Conservation (phyloP, 2,797 vertebrate genomes). For the Coendou prehensilis region DNA sequence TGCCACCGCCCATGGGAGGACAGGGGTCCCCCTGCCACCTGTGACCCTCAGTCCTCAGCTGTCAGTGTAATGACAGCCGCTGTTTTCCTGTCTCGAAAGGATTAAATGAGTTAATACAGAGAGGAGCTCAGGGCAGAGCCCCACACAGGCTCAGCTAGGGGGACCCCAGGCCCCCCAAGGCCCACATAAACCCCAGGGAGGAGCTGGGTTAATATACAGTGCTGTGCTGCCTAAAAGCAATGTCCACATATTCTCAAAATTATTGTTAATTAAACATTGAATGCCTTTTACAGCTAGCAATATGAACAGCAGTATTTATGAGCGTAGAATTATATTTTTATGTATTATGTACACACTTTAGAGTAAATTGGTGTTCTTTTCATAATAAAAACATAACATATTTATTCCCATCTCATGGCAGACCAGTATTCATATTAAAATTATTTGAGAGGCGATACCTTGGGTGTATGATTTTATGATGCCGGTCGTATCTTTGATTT, state of each 20-base stretch:
- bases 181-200: rapidly evolving
- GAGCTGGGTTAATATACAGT: rapidly evolving
- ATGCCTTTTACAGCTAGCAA: constrained; percentile 40
- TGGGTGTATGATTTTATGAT: neutral
- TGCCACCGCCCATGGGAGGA: neutral
- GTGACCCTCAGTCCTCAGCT: neutral
- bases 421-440: neutral
- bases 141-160: rapidly evolving
- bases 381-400: constrained; percentile 3
- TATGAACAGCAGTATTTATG: neutral
- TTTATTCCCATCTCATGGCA: neutral
- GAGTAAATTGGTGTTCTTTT: constrained; percentile 3
- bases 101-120: rapidly evolving
- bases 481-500: neutral
- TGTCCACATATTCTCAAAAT: neutral
- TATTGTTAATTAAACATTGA: constrained; percentile 51
- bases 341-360: neutral
- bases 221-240: neutral
- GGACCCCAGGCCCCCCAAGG: rapidly evolving
- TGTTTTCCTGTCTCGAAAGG: rapidly evolving
- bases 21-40: neutral
- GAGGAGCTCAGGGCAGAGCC: neutral
- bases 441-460: neutral
- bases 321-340: constrained; percentile 21
- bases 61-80: rapidly evolving